phyloP scores from a whole-genome alignment of 2,888 invertebrate genomes.

The Celastrina argiolus region DNA sequence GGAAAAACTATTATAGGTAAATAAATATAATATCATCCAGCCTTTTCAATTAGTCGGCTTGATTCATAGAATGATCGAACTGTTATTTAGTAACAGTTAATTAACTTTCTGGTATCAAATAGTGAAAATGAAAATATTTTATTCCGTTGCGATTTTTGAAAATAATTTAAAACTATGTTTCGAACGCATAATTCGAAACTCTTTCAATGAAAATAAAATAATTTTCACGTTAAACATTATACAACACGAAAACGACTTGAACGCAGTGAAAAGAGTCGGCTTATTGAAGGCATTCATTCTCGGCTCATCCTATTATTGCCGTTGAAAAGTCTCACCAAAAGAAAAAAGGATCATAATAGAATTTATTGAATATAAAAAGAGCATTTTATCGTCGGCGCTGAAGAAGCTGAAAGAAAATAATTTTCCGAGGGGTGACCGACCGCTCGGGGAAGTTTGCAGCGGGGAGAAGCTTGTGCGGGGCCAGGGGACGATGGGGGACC shows the following conservation, averaged over 20 bases:
- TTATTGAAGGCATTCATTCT: constrained; percentile 64
- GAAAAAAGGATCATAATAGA: constrained; percentile 66
- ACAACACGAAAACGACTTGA: constrained; percentile 29
- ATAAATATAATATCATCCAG: no score
- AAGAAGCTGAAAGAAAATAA: constrained; percentile 63
- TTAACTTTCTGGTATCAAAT: no score
- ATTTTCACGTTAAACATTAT: background rate
- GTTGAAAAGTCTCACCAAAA: constrained; percentile 55
- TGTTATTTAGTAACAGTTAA: no score
- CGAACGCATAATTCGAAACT: background rate
- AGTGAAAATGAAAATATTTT: no score
- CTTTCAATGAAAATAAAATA: background rate
- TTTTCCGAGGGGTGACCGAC: constrained; percentile 67
- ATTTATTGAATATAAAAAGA: constrained; percentile 64
- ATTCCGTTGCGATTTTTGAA: background rate
- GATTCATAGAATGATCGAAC: no score
- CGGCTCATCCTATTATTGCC: constrained; percentile 67
- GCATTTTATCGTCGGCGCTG: constrained; percentile 65
- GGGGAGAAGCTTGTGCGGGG: no score
- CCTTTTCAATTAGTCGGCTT: no score
- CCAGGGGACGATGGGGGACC: no score
- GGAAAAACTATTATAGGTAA: no score
- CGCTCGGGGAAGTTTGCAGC: constrained; percentile 61
- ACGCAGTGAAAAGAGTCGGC: constrained; percentile 51
- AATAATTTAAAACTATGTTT: no score